Evolutionary conservation across 2,888 invertebrate genomes (phyloP).

Genomic region (Schizotus pectinicornis): DNA sequence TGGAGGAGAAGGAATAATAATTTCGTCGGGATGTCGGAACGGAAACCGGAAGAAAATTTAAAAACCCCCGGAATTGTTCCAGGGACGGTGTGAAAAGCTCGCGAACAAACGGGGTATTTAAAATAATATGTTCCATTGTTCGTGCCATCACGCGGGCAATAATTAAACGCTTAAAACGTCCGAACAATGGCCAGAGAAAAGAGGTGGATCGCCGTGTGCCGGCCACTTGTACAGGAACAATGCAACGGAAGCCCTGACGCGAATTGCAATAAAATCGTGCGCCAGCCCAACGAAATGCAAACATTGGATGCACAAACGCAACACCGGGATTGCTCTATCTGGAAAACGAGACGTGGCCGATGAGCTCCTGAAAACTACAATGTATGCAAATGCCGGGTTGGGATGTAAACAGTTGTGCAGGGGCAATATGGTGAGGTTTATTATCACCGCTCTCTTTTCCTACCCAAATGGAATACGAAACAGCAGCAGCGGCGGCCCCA

Average conservation of each 20-base stretch:
- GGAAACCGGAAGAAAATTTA: too few species aligned
- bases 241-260: constrained; percentile 11
- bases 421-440: constrained; percentile 22
- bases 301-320: constrained; percentile 1
- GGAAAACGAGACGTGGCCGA: constrained; percentile 4
- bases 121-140: constrained; percentile 28
- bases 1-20: too few species aligned
- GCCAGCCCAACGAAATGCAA: constrained; percentile 19
- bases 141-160: constrained; percentile 1
- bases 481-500: too few species aligned
- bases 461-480: constrained; percentile 18
- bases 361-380: constrained; percentile 24
- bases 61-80: too few species aligned
- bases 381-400: constrained; percentile 28
- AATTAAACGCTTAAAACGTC: constrained; percentile 16
- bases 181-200: background rate
- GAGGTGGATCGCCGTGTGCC: background rate
- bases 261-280: constrained; percentile 21
- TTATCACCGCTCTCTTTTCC: constrained; percentile 21
- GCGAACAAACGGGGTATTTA: constrained; percentile 25
- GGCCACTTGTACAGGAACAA: constrained; percentile 25
- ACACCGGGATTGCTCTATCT: constrained; percentile 12
- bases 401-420: constrained; percentile 24
- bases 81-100: background rate
- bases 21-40: too few species aligned